Evolutionary conservation across 2,113 vertebrate genomes (phyloP), one percentile per base, ranked within the genome.

Genomic region (Antechinus flavipes): DNA sequence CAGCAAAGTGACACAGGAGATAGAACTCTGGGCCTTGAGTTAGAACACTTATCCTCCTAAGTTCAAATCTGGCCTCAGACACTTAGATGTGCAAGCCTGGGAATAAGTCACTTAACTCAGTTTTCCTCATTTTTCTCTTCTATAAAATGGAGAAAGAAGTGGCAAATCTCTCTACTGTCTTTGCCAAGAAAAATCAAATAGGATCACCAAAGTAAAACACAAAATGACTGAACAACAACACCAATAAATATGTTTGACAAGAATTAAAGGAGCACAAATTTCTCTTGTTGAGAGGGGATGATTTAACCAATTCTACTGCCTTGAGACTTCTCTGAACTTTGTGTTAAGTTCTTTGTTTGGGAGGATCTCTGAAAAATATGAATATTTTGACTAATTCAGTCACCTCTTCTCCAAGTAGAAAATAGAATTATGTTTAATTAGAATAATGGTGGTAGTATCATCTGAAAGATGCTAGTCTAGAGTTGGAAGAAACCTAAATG

Each of bases 221-320:
- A 1, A 61, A 61, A 61, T 3, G 10, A 68, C 30, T 35, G 30
- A 68, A 6, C 4, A 35, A 68, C 30, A 68, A 61, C 9, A 11
- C 11, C 50, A 52, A 58, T 26, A 68, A 16, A 84, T 89, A 91
- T 93, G 89, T 35, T 49, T 24, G 93, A 89, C 6, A 92, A 93
- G 91, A 90, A 95, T 53, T 25, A 94, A 27, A 91, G 94, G 25
- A 96, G 16, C 50, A 27, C 50, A 91, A 94, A 49, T 91, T 19
- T 92, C 30, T 95, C 9, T 50, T 7, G 30, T 56, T 22, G 91
- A 27, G 56, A 58, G 2, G 35, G 19, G 11, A 84, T 84, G 68
- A 42, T 84, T 84, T 22, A 42, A 6, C 22, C 2, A 23, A 84
- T 90, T 8, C 91, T 54, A 61, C 9, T 53, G 89, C 24, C 25